Conservation (phyloP, 2,888 invertebrate genomes). For the Chouioia cunea region DNA sequence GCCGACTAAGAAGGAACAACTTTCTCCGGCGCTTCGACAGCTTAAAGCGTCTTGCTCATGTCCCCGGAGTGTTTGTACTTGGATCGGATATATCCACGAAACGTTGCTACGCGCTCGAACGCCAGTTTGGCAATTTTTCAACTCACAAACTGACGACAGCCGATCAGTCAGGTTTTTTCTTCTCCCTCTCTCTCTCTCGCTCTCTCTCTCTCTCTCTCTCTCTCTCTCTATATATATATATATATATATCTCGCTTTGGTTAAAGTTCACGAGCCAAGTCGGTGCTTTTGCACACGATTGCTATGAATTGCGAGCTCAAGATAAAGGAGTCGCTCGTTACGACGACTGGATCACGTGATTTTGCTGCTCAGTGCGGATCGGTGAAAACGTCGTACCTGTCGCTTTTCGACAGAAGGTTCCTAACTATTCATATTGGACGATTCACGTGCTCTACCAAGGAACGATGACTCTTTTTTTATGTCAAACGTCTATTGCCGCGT, state of each 20-base stretch:
- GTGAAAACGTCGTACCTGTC: slow-evolving; percentile 2
- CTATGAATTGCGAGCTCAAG: too few relatives aligned
- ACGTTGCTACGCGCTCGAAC: not conserved
- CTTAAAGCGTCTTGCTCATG: slow-evolving; percentile 7
- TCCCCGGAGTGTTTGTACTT: slow-evolving; percentile 38
- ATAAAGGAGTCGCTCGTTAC: slow-evolving; percentile 5
- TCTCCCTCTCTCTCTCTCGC: not conserved
- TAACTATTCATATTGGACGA: not conserved
- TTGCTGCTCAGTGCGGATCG: slow-evolving; percentile 4
- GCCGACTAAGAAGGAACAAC: slow-evolving; percentile 14
- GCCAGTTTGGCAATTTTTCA: slow-evolving; percentile 31
- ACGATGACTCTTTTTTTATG: too few relatives aligned
- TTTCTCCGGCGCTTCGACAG: not conserved
- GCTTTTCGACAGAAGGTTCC: slow-evolving; percentile 18
- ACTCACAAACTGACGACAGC: slow-evolving; percentile 4
- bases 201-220: not conserved
- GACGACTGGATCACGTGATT: slow-evolving; percentile 3
- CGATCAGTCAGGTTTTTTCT: slow-evolving; percentile 17
- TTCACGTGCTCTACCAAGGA: not conserved
- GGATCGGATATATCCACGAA: slow-evolving; percentile 27
- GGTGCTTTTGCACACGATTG: too few relatives aligned
- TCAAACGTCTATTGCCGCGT: slow-evolving; percentile 6
- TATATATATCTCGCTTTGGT: too few relatives aligned
- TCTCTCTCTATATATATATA: too few relatives aligned
- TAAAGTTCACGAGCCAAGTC: too few relatives aligned